Percentiles rank a stretch among this genome's conserved stretches.
phyloP scores from a whole-genome alignment of 2,888 invertebrate genomes.

The Branchipolynoe longqiensis region DNA sequence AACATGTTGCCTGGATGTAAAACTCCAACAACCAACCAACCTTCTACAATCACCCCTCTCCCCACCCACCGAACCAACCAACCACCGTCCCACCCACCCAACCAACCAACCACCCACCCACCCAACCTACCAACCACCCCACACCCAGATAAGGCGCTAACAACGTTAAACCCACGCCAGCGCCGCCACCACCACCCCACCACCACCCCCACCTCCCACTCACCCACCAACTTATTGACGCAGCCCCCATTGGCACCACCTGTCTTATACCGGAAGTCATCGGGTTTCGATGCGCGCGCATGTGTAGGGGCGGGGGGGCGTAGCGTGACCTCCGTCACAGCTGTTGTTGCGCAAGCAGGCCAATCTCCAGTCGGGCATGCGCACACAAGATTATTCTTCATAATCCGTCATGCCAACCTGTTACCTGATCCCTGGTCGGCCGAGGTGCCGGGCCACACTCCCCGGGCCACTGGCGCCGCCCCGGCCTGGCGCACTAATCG shows the following conservation, averaged over 20 bases:
- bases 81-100: conserved; percentile 9
- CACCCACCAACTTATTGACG: conserved; percentile 32
- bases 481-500: background rate
- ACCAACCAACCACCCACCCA: background rate
- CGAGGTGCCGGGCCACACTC: background rate
- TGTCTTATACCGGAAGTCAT: conserved; percentile 29
- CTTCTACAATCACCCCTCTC: too few species aligned
- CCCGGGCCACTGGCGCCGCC: background rate
- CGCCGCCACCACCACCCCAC: too few species aligned
- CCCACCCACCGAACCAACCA: too few species aligned
- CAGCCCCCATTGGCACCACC: background rate
- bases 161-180: background rate
- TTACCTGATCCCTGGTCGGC: conserved; percentile 26
- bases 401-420: conserved; percentile 53
- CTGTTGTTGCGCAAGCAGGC: background rate
- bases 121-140: background rate
- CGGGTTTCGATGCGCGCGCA: conserved; percentile 44
- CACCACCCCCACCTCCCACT: background rate
- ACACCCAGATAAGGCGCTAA: too few species aligned
- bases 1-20: too few species aligned
- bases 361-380: conserved; percentile 34
- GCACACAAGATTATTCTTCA: conserved; percentile 44
- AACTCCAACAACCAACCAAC: too few species aligned
- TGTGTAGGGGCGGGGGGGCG: background rate
- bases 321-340: conserved; percentile 52